Conservation (phyloP, 2,888 invertebrate genomes). For the Chrysopilus asiliformis region DNA sequence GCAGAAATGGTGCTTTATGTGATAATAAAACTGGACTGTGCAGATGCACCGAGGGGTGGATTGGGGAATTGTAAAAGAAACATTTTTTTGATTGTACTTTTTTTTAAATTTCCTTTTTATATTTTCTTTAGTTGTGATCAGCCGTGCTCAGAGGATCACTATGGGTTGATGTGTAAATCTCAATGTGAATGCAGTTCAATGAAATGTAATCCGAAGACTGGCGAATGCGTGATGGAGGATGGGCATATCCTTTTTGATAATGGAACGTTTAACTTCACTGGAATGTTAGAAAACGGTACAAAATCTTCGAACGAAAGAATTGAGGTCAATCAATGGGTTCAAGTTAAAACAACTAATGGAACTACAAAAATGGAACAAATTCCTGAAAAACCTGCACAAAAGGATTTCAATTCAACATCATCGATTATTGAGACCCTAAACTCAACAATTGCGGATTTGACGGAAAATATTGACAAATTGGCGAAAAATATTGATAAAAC, state of each 20-base stretch:
- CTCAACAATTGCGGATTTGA: conserved; percentile 31
- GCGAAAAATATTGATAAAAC: conserved; percentile 25
- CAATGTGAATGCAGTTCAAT: conserved; percentile 26
- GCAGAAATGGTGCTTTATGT: conserved; percentile 48
- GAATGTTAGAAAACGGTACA: background rate
- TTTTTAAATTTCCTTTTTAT: background rate
- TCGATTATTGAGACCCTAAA: conserved; percentile 31
- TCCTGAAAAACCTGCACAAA: conserved; percentile 1
- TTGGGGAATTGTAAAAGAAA: conserved; percentile 48
- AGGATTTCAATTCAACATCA: conserved; percentile 23
- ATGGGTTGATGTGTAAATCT: conserved; percentile 31
- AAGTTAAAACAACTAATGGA: background rate
- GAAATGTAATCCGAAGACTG: conserved; percentile 20
- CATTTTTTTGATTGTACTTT: background rate
- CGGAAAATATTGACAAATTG: conserved; percentile 28
- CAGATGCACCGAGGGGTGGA: conserved; percentile 52
- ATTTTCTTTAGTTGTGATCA: conserved; percentile 26
- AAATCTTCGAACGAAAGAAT: conserved; percentile 4
- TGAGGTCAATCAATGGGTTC: conserved; percentile 4
- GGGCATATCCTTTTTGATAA: conserved; percentile 1
- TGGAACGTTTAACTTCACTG: no score
- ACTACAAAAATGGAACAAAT: background rate
- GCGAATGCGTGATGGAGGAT: conserved; percentile 15
- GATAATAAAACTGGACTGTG: conserved; percentile 50
- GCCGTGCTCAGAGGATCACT: conserved; percentile 28